Evolutionary conservation across 2,888 invertebrate genomes (phyloP).

Genomic region (Invenusta paracnida): DNA sequence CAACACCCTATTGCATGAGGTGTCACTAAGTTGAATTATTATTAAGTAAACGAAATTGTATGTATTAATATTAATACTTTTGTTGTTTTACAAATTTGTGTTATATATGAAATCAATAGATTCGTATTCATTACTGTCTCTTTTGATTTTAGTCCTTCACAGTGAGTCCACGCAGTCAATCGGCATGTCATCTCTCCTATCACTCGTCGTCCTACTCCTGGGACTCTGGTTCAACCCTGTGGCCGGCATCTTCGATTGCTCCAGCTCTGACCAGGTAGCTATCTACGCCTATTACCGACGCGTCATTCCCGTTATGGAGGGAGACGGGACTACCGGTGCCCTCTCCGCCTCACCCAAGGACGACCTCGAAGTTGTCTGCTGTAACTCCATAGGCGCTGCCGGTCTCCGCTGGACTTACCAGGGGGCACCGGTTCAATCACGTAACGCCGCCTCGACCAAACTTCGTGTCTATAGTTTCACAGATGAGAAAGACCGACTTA

Average conservation of each 20-base stretch:
- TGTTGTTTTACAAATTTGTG: too few species aligned
- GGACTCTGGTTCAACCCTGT: background rate
- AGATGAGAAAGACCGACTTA: background rate
- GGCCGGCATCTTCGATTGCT: background rate
- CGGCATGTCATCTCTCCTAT: too few species aligned
- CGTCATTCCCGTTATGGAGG: too few species aligned
- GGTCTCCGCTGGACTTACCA: background rate
- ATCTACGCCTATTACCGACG: background rate
- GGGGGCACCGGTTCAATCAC: background rate
- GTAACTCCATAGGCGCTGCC: background rate
- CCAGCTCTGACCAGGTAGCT: background rate
- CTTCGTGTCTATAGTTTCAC: background rate
- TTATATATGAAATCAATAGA: too few species aligned
- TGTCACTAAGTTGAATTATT: too few species aligned
- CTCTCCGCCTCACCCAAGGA: background rate
- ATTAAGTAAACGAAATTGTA: too few species aligned
- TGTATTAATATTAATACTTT: too few species aligned
- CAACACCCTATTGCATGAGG: too few species aligned
- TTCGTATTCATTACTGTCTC: too few species aligned
- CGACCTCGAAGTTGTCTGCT: background rate
- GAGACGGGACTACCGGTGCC: background rate
- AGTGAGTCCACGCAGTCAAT: too few species aligned
- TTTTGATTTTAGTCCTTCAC: too few species aligned
- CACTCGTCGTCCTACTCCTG: background rate
- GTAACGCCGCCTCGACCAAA: background rate